Conservation (phyloP, 2,113 vertebrate species). For the Barnardius zonarius region DNA sequence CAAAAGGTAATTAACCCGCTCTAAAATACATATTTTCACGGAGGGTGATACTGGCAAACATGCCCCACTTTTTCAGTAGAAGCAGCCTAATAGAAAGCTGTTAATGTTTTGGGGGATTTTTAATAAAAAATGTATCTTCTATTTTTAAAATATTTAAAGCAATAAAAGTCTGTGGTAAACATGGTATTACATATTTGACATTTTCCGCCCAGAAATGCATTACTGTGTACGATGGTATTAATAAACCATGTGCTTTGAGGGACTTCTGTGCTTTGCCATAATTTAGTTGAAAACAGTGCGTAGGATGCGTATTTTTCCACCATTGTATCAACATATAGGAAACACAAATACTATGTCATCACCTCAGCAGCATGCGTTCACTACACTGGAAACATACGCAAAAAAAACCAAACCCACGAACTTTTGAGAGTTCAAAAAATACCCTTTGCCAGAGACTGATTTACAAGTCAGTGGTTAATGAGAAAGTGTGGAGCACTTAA, state of each 20-base stretch:
- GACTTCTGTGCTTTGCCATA: constrained; percentile 61
- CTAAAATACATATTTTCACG: constrained; percentile 26
- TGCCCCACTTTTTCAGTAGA: constrained; percentile 30
- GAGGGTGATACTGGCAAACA: background rate
- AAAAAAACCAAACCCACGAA: constrained; percentile 41
- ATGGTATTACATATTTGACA: constrained; percentile 67
- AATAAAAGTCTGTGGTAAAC: constrained; percentile 66
- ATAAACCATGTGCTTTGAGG: constrained; percentile 75
- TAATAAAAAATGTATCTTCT: constrained; percentile 52
- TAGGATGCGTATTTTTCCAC: constrained; percentile 48
- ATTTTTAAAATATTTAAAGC: constrained; percentile 70
- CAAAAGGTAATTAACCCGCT: background rate
- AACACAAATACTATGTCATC: constrained; percentile 61
- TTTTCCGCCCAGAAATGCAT: constrained; percentile 73
- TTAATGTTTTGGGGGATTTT: constrained; percentile 57
- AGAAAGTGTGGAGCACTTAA: constrained; percentile 55
- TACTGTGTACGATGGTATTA: constrained; percentile 68
- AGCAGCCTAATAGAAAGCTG: constrained; percentile 47
- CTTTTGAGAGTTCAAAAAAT: constrained; percentile 75
- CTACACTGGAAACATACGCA: constrained; percentile 54
- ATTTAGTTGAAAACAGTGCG: constrained; percentile 68
- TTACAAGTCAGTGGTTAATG: constrained; percentile 56
- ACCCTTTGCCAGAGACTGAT: constrained; percentile 55
- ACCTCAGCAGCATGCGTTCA: constrained; percentile 35
- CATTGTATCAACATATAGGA: constrained; percentile 55